Base-by-base conservation (phyloP, 1,140 invertebrate species). In the Theocolax elegans region DNA sequence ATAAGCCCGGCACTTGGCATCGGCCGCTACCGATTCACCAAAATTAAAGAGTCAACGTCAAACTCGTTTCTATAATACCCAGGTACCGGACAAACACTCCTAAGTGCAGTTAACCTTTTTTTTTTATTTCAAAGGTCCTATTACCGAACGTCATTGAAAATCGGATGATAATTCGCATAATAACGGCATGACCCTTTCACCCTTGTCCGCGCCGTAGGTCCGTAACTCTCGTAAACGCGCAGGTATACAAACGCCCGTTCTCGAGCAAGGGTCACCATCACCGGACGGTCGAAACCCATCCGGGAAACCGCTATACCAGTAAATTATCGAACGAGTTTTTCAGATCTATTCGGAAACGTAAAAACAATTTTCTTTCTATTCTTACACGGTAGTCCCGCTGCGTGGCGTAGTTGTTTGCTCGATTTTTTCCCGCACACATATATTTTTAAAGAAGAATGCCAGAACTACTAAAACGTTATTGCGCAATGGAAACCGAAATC, bases 311-410 rank as follows among this genome's bases (percentile, higher is more conserved):
- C 72, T 69, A 67, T 44, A 66, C 67, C 56, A 62, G 72, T 73
- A 73, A 73, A 73, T 73, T 62, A 71, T 29, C 60, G 48, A 23
- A n/a, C n/a, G n/a, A n/a, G n/a, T n/a, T n/a, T n/a, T n/a, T n/a
- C n/a, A n/a, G n/a, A n/a, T n/a, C n/a, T n/a, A n/a, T n/a, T n/a
- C n/a, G n/a, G n/a, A n/a, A 15, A 25, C 40, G 31, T 17, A n/a
- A 10, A 35, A 13, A 4, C 25, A 49, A 54, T 35, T 35, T 35
- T 35, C 31, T 35, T 35, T 4, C 31, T 35, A 6, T 10, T 10
- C 31, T 35, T 35, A 35, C 3, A 3, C n/a, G 1, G 12, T 27
- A 53, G 15, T 25, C 29, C 51, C 9, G 51, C 29, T 9, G 51
- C 15, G 51, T 8, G 3, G 29, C 12, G 8, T 21, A 6, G 10